Base-by-base conservation (phyloP, 2,113 vertebrate species). In the Litocranius walleri region DNA sequence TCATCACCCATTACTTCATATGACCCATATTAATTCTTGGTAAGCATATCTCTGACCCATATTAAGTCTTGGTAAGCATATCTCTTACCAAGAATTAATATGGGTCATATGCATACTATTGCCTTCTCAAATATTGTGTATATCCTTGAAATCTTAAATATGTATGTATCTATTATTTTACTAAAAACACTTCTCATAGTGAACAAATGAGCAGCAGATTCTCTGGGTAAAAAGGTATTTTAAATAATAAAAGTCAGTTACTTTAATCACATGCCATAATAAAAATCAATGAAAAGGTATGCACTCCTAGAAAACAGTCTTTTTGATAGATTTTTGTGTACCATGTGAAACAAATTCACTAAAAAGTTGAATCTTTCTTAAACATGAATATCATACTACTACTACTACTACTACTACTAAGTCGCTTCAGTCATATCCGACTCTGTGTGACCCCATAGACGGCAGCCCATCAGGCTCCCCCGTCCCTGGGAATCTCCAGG, bases 301-400 rank as follows among this genome's bases (percentile, higher is more conserved):
- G 25, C 2, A 50, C 3, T 11, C 30, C 21, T 77, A n/a, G 43
- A 48, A 96, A 90, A 87, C 0, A 83, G 12, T 43, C 7, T 43
- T 61, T 95, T 90, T 30, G 56, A 87, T 90, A 74, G 15, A 88
- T 90, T 96, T 81, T 93, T 94, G n/a, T 94, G 52, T 54, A 81
- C 61, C 7, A 61, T 77, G 52, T 90, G 71, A 92, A 80, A 71
- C 29, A 90, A 93, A 97, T 23, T 19, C 50, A 96, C 95, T 80
- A 11, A 84, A 94, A 64, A 25, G 3, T 80, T 90, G 52, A 71
- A n/a, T 93, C 57, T 86, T 91, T 90, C 85, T 97, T 94, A 94
- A 95, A 85, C 27, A 33, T 78, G 74, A 74, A 90, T 88, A 97
- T 62, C 21, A 80, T 83, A 88, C 50, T 52, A 52, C 50, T 52